Base-by-base conservation (phyloP, 2,113 vertebrate genomes). In the Gyps fulvus region DNA sequence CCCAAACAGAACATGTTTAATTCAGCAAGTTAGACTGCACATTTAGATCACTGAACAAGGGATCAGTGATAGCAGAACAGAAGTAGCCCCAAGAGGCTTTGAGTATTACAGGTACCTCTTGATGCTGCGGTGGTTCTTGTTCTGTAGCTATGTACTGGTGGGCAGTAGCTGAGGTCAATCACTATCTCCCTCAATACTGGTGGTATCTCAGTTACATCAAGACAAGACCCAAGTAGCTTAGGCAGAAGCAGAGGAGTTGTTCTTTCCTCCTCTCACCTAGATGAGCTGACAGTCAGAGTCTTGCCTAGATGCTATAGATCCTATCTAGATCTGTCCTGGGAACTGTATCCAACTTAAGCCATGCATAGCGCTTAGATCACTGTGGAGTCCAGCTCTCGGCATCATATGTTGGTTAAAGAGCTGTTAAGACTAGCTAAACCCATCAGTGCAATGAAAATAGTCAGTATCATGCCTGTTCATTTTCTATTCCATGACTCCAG, bases 311-410 rank as follows among this genome's bases (percentile, higher is more conserved):
- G 47, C 14, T 63, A 27, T 36, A 78, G 73, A 79, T 54, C 22
- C 83, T 65, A 13, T 38, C 18, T 31, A 40, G 25, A n/a, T 34
- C 62, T 80, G 34, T 47, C 40, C 43, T 38, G 38, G 47, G 19
- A 78, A 49, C 45, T 0, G 0, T 9, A 31, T 38, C n/a, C n/a
- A 47, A 21, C 8, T 34, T 42, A 27, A 83, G 19, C 15, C 31
- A 67, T 0, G 3, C 36, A 38, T 18, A 59, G 29, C 10, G 10
- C 52, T 88, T 17, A 36, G 79, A 47, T 7, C 62, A 38, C 50
- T 76, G 36, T 38, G 61, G 59, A 92, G 47, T n/a, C 66, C 58
- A 61, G n/a, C 11, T 57, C 62, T 16, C 36, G 65, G 49, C 9
- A 14, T n/a, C 25, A 4, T 31, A 20, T 61, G 1, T 23, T 66